A percentile compares a stretch with the other conserved stretches of the same genome.
Evolutionary conservation across 2,888 invertebrate genomes (phyloP).

Genomic region (Drosophila borealis): DNA sequence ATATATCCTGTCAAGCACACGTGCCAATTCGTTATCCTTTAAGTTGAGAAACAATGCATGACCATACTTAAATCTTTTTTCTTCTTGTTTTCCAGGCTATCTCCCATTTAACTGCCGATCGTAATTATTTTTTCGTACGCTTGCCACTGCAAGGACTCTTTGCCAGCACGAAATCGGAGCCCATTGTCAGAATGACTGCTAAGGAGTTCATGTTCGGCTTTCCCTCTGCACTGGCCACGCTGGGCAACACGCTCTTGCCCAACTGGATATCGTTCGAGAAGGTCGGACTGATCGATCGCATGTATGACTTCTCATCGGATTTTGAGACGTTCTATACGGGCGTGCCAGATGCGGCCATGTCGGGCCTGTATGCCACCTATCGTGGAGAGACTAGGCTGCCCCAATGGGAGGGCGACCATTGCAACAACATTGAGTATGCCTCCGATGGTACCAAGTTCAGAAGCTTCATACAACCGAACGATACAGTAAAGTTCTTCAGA

Average conservation of each 20-base stretch:
- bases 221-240: slow-evolving; percentile 91
- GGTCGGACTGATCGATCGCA: slow-evolving; percentile 94
- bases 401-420: slow-evolving; percentile 91
- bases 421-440: slow-evolving; percentile 90
- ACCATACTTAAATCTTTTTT: neutral
- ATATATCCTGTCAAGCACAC: neutral
- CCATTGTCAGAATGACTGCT: slow-evolving; percentile 92
- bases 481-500: slow-evolving; percentile 90
- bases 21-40: neutral
- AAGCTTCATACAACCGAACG: slow-evolving; percentile 89
- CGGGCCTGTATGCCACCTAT: slow-evolving; percentile 92
- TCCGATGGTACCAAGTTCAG: slow-evolving; percentile 95
- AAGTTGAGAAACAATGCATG: neutral
- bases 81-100: slow-evolving; percentile 88
- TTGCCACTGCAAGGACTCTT: slow-evolving; percentile 90
- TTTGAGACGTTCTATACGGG: slow-evolving; percentile 92
- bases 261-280: slow-evolving; percentile 95
- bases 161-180: slow-evolving; percentile 88
- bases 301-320: slow-evolving; percentile 94
- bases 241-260: slow-evolving; percentile 93
- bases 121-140: slow-evolving; percentile 87
- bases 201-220: slow-evolving; percentile 96
- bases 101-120: slow-evolving; percentile 90
- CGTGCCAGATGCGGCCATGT: slow-evolving; percentile 86
- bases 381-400: slow-evolving; percentile 89